Base-by-base conservation (phyloP, 2,113 vertebrate genomes). In the Machaerirhynchus nigripectus region DNA sequence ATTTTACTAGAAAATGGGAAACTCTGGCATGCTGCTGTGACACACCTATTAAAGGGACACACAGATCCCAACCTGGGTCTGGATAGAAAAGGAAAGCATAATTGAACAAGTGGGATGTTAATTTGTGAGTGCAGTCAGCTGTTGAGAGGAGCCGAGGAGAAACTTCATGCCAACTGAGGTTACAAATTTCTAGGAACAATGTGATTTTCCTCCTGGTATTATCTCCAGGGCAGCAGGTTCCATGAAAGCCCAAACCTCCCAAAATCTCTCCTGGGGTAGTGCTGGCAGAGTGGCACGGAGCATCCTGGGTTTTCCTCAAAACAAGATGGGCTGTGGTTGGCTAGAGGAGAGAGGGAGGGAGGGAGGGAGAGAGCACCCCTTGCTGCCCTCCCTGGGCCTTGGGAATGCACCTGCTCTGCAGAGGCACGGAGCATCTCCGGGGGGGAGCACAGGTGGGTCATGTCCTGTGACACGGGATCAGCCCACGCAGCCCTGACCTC, bases 1-100 rank as follows among this genome's bases (percentile, higher is more conserved):
- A 42, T 49, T 35, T 20, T 4, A 19, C 27, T 65, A 23, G 67
- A 52, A 71, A 78, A 82, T 35, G 39, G 35, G 84, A 37, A 78
- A 65, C 64, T 78, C 83, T 96, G 96, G 94, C 87, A 27, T 84
- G 27, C 88, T 57, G 60, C 95, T 69, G 94, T 93, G 84, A 74
- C 84, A 75, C 74, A 91, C 84, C 90, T 96, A 33, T 87, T 75
- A 80, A 89, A 84, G 44, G 55, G 56, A 49, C 37, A 40, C 52
- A 52, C 31, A 42, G 77, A 79, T 64, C 10, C 8, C 55, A 69
- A 3, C 49, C 65, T 79, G 74, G 15, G 13, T 74, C 77, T 24
- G 90, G 26, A 28, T 39, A 59, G 75, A 30, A 55, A 75, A 82
- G 42, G 26, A 70, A 81, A 52, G 61, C 80, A 63, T 26, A 60